These are phyloP conservation scores for Dendroctonus ponderosae DNA, from an alignment of 1,140 invertebrate genomes.

Conservation along the genomic window DNA sequence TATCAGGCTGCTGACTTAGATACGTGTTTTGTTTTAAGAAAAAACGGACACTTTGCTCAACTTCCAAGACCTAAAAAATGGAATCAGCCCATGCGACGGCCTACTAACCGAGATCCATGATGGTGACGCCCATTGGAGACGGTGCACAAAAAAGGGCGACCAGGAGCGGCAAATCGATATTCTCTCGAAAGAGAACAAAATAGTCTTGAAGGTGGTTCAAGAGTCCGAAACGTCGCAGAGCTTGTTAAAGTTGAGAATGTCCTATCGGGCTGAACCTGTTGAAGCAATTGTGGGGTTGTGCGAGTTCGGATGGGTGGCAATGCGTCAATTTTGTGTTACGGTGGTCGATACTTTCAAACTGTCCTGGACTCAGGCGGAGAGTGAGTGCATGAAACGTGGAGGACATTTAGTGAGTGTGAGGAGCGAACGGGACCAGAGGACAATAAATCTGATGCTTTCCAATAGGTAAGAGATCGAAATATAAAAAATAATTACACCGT, in stretches of 20 bases:
- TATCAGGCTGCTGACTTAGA: neutral
- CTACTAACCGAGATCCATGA: slow-evolving; percentile 57
- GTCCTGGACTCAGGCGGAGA: slow-evolving; percentile 65
- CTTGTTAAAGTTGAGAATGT: slow-evolving; percentile 47
- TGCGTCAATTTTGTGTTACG: slow-evolving; percentile 62
- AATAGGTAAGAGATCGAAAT: slow-evolving; percentile 55
- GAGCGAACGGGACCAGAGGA: slow-evolving; percentile 60
- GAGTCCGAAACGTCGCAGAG: slow-evolving; percentile 1
- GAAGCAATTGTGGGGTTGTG: slow-evolving; percentile 59
- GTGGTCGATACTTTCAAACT: slow-evolving; percentile 56
- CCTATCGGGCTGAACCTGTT: slow-evolving; percentile 54
- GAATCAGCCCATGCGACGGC: slow-evolving; percentile 52
- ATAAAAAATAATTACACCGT: too few relatives aligned
- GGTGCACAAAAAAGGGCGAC: slow-evolving; percentile 58
- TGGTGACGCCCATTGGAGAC: slow-evolving; percentile 55
- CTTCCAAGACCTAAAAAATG: slow-evolving; percentile 35
- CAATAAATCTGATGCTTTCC: slow-evolving; percentile 60
- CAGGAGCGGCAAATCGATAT: slow-evolving; percentile 57
- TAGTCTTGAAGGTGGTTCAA: slow-evolving; percentile 50
- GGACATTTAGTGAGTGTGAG: slow-evolving; percentile 66
- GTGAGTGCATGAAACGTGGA: slow-evolving; percentile 59
- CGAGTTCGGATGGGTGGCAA: slow-evolving; percentile 63
- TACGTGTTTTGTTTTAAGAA: slow-evolving; percentile 28
- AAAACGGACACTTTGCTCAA: slow-evolving; percentile 34
- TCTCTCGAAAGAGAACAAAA: slow-evolving; percentile 57